Evolutionary conservation across 2,113 vertebrate genomes (phyloP), one percentile per base, ranked within the genome.

Genomic region (Cyrtonyx montezumae): DNA sequence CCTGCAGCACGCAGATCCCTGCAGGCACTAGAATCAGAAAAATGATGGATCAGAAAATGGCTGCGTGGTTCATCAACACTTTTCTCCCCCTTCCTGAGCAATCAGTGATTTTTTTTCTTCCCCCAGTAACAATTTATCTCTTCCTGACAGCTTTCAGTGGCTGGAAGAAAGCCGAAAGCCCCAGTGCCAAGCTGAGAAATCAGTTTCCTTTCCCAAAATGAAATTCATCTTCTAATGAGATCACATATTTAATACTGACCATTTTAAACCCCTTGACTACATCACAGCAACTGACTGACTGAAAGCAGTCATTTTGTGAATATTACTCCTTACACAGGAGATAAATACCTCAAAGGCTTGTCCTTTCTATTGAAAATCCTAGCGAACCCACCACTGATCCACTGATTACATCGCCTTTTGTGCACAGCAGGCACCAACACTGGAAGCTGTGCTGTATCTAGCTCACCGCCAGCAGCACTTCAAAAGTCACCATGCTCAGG

Each of bases 401-500:
- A 13, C 77, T 92, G 87, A 76, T 92, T 93, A 74, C 46, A 80
- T 69, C 36, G 0, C 46, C 15, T 56, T 82, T 82, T 32, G 51
- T 9, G 11, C 42, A 26, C 49, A 43, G 61, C 68, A 92, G 62
- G 45, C 70, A 84, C 61, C 63, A 81, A 30, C 6, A 20, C 0
- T 89, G 81, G 61, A 82, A 77, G 81, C 81, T 48, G 55, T 46
- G 37, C 75, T 89, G 13, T 13, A 21, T 65, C 13, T n/a, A 67
- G 26, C 36, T 83, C 15, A 8, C 61, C 68, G 83, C 91, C 84
- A 91, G 40, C 69, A 92, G 79, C 76, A 51, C 66, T 95, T 91
- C 82, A 56, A 88, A 86, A 4, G 1, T 4, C 34, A 61, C 1
- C 3, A 30, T 94, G 95, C 66, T 94, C 63, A 78, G 89, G 89